phyloP scores from a whole-genome alignment of 1,140 invertebrate genomes.

The Cyphomyrmex costatus region DNA sequence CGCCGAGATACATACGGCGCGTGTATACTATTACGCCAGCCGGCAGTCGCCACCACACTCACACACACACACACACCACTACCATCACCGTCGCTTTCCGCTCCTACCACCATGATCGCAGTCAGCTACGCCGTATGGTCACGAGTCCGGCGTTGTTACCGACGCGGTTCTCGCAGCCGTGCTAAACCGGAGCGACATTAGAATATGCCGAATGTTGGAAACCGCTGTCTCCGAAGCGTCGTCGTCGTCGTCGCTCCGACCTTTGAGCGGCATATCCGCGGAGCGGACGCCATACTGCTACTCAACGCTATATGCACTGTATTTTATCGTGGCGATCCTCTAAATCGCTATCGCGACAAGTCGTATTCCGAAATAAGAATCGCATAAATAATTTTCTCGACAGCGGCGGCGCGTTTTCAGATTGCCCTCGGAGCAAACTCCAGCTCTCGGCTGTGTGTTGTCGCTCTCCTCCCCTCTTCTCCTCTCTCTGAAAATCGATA shows the following conservation, averaged over 20 bases:
- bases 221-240: background rate
- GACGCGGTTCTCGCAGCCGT: slow-evolving; percentile 27
- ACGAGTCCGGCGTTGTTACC: slow-evolving; percentile 60
- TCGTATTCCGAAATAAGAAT: background rate
- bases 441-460: background rate
- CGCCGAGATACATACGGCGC: slow-evolving; percentile 62
- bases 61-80: too few relatives aligned
- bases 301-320: background rate
- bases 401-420: background rate
- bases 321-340: background rate
- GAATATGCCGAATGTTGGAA: slow-evolving; percentile 33
- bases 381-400: background rate
- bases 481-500: slow-evolving; percentile 39
- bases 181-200: slow-evolving; percentile 20
- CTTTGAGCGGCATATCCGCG: background rate
- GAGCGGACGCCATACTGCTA: background rate
- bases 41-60: background rate
- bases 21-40: slow-evolving; percentile 67
- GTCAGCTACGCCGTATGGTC: slow-evolving; percentile 67
- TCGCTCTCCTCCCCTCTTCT: background rate
- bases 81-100: background rate
- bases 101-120: slow-evolving; percentile 47
- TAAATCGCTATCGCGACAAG: background rate
- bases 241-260: background rate
- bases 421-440: slow-evolving; percentile 14